phyloP scores from a whole-genome alignment of 2,888 invertebrate species.

The Agrotis clavis region DNA sequence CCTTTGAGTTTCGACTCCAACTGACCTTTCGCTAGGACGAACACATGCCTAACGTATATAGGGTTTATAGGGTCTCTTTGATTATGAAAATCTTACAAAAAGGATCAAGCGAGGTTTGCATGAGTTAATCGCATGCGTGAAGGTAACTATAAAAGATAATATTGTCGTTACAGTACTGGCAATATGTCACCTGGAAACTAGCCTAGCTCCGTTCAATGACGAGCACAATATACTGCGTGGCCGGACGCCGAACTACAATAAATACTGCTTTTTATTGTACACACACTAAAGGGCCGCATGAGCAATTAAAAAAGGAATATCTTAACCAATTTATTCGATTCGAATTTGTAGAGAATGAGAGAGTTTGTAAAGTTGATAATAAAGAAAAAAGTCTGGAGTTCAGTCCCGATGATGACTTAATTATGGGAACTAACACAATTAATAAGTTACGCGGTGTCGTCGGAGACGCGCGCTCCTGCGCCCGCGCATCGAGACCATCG shows the following conservation, averaged over 20 bases:
- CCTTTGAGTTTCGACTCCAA: conserved; percentile 34
- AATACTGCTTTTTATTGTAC: conserved; percentile 62
- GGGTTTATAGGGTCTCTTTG: not conserved
- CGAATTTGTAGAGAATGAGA: conserved; percentile 62
- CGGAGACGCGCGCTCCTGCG: conserved; percentile 25
- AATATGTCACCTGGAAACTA: not conserved
- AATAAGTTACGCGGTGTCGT: conserved; percentile 57
- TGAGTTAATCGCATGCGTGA: not conserved
- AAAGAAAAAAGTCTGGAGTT: conserved; percentile 59
- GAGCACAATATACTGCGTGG: not conserved
- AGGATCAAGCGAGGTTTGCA: not conserved
- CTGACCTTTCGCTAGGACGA: conserved; percentile 39
- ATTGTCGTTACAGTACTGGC: conserved; percentile 1
- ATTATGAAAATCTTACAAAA: not conserved
- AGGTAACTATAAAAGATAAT: not conserved
- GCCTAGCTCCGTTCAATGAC: not conserved
- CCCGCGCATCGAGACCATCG: conserved; percentile 23
- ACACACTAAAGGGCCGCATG: conserved; percentile 55
- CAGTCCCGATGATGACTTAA: conserved; percentile 65
- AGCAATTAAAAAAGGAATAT: conserved; percentile 66
- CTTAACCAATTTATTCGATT: conserved; percentile 65
- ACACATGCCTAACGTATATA: not conserved
- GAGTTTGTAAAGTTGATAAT: conserved; percentile 63
- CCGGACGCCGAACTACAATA: conserved; percentile 39
- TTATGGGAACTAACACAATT: conserved; percentile 70